These are phyloP conservation scores for Actinernus sp. DNA, from an alignment of 92 coral and sea anemone genomes.

Conservation along the genomic window DNA sequence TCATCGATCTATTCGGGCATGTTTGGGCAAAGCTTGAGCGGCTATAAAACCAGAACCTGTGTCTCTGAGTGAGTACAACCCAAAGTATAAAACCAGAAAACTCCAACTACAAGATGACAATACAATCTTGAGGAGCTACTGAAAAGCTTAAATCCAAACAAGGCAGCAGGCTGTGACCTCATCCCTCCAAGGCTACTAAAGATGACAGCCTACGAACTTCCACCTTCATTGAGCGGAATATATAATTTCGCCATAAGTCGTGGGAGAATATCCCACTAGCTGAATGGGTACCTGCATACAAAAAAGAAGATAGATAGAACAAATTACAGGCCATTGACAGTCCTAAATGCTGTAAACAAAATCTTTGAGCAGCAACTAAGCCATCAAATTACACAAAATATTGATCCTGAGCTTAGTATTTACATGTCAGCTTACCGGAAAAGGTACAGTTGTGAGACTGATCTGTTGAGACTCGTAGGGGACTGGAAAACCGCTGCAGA, in stretches of 20 bases:
- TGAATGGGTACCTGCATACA: conserved; percentile 61
- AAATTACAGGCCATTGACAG: conserved; percentile 37
- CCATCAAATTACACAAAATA: conserved; percentile 17
- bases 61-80: too few relatives aligned
- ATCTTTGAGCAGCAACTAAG: too few relatives aligned
- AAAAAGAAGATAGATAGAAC: conserved; percentile 40
- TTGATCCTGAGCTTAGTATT: conserved; percentile 39
- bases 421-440: too few relatives aligned
- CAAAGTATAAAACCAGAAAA: too few relatives aligned
- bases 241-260: conserved; percentile 15
- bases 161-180: conserved; percentile 47
- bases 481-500: too few relatives aligned
- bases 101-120: too few relatives aligned
- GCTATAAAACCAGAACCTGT: too few relatives aligned
- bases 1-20: too few relatives aligned
- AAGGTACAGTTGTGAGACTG: too few relatives aligned
- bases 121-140: too few relatives aligned
- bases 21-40: too few relatives aligned
- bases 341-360: conserved; percentile 34
- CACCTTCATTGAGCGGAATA: conserved; percentile 32
- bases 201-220: conserved; percentile 23
- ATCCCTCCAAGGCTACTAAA: conserved; percentile 43
- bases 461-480: too few relatives aligned
- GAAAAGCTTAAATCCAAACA: conserved; percentile 11
- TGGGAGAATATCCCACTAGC: conserved; percentile 11